These are phyloP conservation scores for Bambusicola thoracicus DNA, from an alignment of 2,113 vertebrate genomes.

Conservation along the genomic window DNA sequence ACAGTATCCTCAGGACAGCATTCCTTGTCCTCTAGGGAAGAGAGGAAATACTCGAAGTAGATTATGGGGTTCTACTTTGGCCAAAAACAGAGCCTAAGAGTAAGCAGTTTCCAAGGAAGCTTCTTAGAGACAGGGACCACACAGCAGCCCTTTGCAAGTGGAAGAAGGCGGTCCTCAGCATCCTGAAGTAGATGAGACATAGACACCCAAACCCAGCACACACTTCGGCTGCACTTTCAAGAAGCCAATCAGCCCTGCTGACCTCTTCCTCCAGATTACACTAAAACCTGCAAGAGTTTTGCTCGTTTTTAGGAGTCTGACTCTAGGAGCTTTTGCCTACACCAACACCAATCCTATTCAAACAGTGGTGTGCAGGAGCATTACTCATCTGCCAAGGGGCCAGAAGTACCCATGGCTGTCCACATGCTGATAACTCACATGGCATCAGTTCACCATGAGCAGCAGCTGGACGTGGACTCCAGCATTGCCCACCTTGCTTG, in stretches of 20 bases:
- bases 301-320: neutral
- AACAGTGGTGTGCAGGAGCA: neutral
- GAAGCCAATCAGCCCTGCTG: rapidly evolving
- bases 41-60: neutral
- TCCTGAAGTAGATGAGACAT: neutral
- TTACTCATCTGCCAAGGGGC: neutral
- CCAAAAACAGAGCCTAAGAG: neutral
- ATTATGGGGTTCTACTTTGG: neutral
- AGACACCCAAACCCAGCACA: neutral
- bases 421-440: neutral
- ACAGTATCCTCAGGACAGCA: neutral
- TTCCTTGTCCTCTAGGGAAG: neutral
- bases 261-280: neutral
- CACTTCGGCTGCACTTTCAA: neutral
- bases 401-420: neutral
- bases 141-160: neutral
- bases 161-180: neutral
- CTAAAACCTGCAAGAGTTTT: neutral
- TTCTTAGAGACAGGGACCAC: neutral
- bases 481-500: neutral
- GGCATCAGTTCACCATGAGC: neutral
- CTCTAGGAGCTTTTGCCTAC: neutral
- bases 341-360: neutral
- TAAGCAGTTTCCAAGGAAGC: neutral
- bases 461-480: neutral